Base-by-base conservation (phyloP, 2,797 vertebrate species). In the Darevskia nairensis region DNA sequence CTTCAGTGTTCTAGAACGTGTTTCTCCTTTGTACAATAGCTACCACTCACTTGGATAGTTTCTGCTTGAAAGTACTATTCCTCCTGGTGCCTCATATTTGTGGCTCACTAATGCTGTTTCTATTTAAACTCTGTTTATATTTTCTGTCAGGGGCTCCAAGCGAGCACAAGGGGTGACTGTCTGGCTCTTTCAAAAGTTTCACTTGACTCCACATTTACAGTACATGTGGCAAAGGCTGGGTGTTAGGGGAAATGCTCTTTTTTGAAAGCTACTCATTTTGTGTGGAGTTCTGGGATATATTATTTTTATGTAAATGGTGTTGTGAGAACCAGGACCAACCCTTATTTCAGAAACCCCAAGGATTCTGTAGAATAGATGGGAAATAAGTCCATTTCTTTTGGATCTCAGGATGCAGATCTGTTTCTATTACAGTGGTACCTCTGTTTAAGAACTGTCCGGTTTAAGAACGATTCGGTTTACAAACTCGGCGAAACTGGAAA, bases 181-280 rank as follows among this genome's bases (percentile, higher is more conserved):
- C 86, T 90, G 84, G 72, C n/a, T 94, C 90, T 93, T 94, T 90
- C 89, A 94, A 91, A 94, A 61, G 59, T 82, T 86, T 79, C 82
- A 89, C 55, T 64, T 66, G 66, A 55, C 19, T 69, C 27, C 46
- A 82, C 61, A 21, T 89, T 80, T 80, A 82, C 91, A 92, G 93
- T 91, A 86, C 27, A 29, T 78, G 79, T 86, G 74, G 88, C 90
- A 94, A 89, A 91, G 92, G 92, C 79, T 94, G 0, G 0, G 23
- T 32, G 5, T 25, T 19, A 23, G 86, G 86, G 74, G 89, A 94
- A 94, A 90, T 55, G 35, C 76, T 90, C 29, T 86, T 59, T 86
- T 89, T 93, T 91, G 89, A 88, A 93, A 92, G 88, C 86, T 86
- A 93, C 91, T 81, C 87, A 81, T 79, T 23, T 44, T 27, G 64